A percentile compares a stretch with the other conserved stretches of the same genome.
Evolutionary conservation across 2,113 vertebrate species (phyloP).

Genomic region (Poecile atricapillus): DNA sequence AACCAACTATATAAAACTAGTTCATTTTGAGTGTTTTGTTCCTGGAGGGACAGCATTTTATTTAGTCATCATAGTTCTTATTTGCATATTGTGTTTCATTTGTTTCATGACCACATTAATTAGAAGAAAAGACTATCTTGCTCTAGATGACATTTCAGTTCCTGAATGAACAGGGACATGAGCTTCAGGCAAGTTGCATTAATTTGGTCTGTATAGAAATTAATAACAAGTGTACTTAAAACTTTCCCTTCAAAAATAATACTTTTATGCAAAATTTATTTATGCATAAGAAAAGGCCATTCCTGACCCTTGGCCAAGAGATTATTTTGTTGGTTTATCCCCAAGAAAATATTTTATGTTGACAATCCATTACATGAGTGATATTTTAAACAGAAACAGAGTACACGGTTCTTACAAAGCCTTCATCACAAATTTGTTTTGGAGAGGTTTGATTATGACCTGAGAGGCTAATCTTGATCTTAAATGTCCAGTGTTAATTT

Average conservation of each 20-base stretch:
- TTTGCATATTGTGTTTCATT: constrained; percentile 15
- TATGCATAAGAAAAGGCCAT: constrained; percentile 12
- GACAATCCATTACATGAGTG: background rate
- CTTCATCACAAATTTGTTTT: background rate
- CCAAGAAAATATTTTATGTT: background rate
- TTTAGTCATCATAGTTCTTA: constrained; percentile 26
- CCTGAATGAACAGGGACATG: constrained; percentile 26
- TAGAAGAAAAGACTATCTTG: constrained; percentile 31
- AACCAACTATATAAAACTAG: background rate
- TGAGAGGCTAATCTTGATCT: background rate
- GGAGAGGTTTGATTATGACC: background rate
- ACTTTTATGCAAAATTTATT: background rate
- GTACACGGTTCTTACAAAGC: background rate
- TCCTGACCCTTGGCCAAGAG: background rate
- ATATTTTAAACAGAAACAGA: background rate
- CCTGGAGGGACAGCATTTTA: constrained; percentile 30
- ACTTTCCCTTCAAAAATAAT: background rate
- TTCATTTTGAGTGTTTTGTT: background rate
- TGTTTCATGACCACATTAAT: constrained; percentile 16
- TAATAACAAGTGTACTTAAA: constrained; percentile 1
- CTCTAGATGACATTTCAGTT: constrained; percentile 36
- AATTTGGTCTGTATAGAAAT: constrained; percentile 31
- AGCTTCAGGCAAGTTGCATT: constrained; percentile 25
- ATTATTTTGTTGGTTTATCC: background rate
- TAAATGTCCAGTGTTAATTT: background rate